Evolutionary conservation across 2,113 vertebrate genomes (phyloP).

Genomic region (Chunga burmeisteri): DNA sequence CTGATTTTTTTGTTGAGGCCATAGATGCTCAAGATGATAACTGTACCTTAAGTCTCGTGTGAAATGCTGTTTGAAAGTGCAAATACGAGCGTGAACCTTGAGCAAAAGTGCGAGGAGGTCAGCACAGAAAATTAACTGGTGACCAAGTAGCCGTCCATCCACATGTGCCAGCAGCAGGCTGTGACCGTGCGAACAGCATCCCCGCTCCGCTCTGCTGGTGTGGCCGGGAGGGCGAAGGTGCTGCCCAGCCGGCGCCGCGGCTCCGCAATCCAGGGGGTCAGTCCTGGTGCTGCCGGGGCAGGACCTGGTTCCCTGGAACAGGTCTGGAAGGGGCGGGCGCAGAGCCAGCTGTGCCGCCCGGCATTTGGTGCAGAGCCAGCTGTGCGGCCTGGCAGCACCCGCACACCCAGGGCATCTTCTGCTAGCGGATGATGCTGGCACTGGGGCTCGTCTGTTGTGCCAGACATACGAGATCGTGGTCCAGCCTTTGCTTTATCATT

Average conservation of each 20-base stretch:
- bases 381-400: not conserved
- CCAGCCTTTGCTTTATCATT: not conserved
- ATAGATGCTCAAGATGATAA: not conserved
- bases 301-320: not conserved
- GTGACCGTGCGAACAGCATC: not conserved
- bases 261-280: not conserved
- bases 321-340: not conserved
- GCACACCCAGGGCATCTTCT: not conserved
- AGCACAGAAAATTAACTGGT: not conserved
- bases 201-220: not conserved
- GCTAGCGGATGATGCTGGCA: accelerated
- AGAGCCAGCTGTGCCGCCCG: not conserved
- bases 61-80: not conserved
- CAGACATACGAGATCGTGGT: accelerated
- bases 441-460: not conserved
- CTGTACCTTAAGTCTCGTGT: not conserved
- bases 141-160: not conserved
- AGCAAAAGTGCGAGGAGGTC: not conserved
- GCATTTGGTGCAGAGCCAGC: not conserved
- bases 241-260: not conserved
- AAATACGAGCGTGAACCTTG: not conserved
- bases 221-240: not conserved
- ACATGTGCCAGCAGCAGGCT: not conserved
- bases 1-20: not conserved
- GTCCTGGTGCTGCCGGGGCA: not conserved